phyloP scores from a whole-genome alignment of 2,113 vertebrate species.

The Spheniscus mendiculus region DNA sequence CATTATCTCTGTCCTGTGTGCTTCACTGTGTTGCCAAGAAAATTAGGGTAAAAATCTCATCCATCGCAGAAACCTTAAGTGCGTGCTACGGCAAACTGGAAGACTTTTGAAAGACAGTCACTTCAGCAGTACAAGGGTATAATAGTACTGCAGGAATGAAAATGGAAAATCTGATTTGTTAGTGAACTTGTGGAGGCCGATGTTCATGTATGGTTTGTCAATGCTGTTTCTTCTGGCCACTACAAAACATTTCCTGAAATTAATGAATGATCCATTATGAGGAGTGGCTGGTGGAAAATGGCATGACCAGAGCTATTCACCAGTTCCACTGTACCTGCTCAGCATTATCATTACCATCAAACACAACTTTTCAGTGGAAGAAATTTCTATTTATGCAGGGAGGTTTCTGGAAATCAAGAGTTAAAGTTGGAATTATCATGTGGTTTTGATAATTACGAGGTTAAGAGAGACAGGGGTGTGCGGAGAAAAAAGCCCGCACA shows the following conservation, averaged over 20 bases:
- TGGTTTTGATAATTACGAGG: neutral
- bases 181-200: neutral
- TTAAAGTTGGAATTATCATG: neutral
- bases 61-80: neutral
- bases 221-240: neutral
- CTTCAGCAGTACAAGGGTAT: neutral
- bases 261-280: neutral
- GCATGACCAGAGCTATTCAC: neutral
- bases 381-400: neutral
- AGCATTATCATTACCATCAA: neutral
- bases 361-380: neutral
- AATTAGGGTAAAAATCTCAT: conserved; percentile 1
- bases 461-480: neutral
- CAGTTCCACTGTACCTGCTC: neutral
- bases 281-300: neutral
- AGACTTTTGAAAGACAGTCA: neutral
- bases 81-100: neutral
- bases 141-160: neutral
- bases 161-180: neutral
- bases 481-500: neutral
- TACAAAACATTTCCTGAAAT: neutral
- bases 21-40: neutral
- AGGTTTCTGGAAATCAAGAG: neutral
- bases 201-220: neutral
- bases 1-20: neutral